Conservation (phyloP, 2,113 vertebrate genomes). For the Burhinus oedicnemus region DNA sequence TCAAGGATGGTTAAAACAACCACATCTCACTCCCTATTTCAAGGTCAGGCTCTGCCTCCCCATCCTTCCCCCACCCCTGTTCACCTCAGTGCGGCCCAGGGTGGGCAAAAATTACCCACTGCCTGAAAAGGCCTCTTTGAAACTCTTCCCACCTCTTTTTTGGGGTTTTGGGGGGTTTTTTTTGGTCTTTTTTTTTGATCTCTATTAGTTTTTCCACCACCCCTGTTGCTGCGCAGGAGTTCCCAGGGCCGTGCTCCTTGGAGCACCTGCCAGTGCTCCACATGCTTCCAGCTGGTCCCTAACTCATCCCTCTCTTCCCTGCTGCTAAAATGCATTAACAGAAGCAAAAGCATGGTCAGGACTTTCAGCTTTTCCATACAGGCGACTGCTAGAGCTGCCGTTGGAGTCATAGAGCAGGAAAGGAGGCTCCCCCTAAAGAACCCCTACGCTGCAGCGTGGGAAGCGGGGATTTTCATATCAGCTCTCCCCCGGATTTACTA, state of each 20-base stretch:
- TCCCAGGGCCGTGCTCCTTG: fast-evolving
- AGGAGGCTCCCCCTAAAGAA: neutral
- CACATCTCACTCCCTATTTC: neutral
- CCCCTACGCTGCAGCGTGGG: neutral
- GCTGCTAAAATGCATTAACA: neutral
- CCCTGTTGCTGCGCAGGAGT: neutral
- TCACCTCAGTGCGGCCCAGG: neutral
- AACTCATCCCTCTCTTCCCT: neutral
- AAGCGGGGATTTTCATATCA: neutral
- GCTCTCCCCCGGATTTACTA: neutral
- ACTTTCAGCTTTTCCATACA: neutral
- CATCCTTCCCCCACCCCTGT: neutral
- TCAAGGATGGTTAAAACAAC: neutral
- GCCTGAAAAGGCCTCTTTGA: neutral
- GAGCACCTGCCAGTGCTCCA: neutral
- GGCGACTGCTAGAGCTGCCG: fast-evolving
- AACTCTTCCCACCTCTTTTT: neutral
- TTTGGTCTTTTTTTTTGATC: neutral
- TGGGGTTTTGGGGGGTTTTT: too few species aligned
- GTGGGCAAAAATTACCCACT: neutral
- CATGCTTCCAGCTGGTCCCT: neutral
- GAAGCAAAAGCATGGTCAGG: neutral
- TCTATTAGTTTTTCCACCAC: neutral
- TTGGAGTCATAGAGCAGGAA: neutral
- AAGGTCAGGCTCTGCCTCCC: neutral